Percentiles rank a stretch among this genome's conserved stretches.
phyloP scores from a whole-genome alignment of 2,888 invertebrate species.

The Plagiodera versicolora region DNA sequence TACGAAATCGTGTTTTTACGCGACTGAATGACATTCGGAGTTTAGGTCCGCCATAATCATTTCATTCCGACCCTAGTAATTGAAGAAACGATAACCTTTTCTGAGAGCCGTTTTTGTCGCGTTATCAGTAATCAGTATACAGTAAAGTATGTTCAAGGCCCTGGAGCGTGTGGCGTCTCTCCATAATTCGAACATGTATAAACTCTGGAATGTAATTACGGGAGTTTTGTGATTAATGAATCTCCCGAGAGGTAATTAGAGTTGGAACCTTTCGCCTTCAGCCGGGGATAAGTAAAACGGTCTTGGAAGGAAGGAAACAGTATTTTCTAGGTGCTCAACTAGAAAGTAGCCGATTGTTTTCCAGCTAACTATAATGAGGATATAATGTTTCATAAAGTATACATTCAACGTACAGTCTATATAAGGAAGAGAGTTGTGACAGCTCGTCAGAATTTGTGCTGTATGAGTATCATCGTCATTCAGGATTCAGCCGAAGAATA shows the following conservation, averaged over 20 bases:
- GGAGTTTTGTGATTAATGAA: slow-evolving; percentile 56
- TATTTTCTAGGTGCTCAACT: neutral
- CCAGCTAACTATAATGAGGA: neutral
- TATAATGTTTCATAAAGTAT: no score
- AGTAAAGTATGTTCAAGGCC: slow-evolving; percentile 43
- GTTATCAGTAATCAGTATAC: slow-evolving; percentile 47
- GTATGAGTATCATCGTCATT: no score
- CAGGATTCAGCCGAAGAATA: no score
- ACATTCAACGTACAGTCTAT: no score
- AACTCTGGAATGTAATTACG: slow-evolving; percentile 55
- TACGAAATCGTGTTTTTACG: neutral
- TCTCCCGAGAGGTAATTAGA: slow-evolving; percentile 57
- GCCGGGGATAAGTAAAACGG: neutral
- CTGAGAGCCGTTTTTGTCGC: slow-evolving; percentile 41
- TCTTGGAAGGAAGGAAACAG: neutral
- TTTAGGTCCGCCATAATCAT: neutral
- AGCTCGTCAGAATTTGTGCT: no score
- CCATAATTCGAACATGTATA: slow-evolving; percentile 51
- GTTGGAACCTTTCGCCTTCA: slow-evolving; percentile 52
- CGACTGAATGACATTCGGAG: neutral
- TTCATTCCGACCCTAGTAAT: slow-evolving; percentile 20
- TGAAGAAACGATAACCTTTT: slow-evolving; percentile 45
- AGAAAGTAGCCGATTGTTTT: neutral
- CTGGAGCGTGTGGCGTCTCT: slow-evolving; percentile 21
- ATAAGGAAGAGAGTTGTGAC: no score